A percentile compares a stretch with the other conserved stretches of the same genome.
phyloP scores from a whole-genome alignment of 2,113 vertebrate genomes.

The Grus americana region DNA sequence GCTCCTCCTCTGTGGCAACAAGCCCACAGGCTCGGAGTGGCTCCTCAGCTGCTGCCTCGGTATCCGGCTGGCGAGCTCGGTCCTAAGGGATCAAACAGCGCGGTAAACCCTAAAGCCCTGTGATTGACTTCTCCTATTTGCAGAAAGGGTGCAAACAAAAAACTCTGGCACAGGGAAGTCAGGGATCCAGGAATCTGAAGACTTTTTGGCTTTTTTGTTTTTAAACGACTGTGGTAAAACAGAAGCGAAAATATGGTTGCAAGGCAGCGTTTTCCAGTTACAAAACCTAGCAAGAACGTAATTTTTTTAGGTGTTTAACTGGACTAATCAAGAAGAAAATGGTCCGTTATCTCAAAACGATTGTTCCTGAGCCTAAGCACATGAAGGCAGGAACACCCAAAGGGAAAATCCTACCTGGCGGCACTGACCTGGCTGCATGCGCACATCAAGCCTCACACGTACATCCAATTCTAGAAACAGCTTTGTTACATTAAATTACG shows the following conservation, averaged over 20 bases:
- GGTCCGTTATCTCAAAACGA: not conserved
- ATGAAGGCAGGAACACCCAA: not conserved
- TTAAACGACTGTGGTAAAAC: not conserved
- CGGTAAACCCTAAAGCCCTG: not conserved
- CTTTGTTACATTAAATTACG: not conserved
- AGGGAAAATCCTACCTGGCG: not conserved
- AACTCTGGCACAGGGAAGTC: not conserved
- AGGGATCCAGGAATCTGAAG: not conserved
- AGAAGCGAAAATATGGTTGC: not conserved
- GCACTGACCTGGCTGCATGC: not conserved
- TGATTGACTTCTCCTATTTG: too few species aligned
- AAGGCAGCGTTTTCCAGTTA: not conserved
- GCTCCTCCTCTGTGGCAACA: not conserved
- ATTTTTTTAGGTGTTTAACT: not conserved
- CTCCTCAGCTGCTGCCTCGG: not conserved
- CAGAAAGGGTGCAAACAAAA: not conserved
- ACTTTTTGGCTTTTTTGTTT: not conserved
- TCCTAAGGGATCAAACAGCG: not conserved
- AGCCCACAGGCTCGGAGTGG: not conserved
- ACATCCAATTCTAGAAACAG: not conserved
- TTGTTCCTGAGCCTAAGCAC: not conserved
- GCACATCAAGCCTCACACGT: not conserved
- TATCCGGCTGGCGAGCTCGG: fast-evolving
- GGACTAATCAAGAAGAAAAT: not conserved
- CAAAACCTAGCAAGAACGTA: not conserved